Conservation (phyloP, 1,140 invertebrate genomes). For the Sycobia sp. region DNA sequence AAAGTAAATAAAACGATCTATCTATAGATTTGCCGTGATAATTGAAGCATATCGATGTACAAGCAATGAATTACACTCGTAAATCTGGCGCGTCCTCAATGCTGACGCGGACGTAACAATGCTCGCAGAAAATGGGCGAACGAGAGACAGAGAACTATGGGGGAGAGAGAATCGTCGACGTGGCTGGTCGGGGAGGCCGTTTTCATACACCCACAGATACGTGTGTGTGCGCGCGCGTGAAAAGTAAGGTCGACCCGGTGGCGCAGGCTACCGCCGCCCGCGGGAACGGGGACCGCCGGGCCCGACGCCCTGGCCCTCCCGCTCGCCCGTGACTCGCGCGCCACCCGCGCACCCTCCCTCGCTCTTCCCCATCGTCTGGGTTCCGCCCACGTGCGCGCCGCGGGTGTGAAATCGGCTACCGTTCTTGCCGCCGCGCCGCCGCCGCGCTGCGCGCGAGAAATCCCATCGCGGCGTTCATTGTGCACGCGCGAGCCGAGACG, state of each 20-base stretch:
- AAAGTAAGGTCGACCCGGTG: slow-evolving; percentile 53
- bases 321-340: too few relatives aligned
- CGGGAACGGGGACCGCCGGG: slow-evolving; percentile 19
- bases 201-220: too few relatives aligned
- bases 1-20: too few relatives aligned
- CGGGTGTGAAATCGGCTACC: too few relatives aligned
- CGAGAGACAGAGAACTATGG: not conserved
- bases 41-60: slow-evolving; percentile 4
- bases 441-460: too few relatives aligned
- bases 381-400: too few relatives aligned
- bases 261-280: slow-evolving; percentile 26
- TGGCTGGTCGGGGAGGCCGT: slow-evolving; percentile 29
- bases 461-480: too few relatives aligned
- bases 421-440: too few relatives aligned
- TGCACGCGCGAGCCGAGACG: too few relatives aligned
- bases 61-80: not conserved
- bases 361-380: too few relatives aligned
- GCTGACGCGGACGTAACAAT: not conserved
- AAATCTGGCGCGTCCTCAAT: not conserved
- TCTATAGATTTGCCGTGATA: slow-evolving; percentile 15
- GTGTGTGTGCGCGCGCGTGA: slow-evolving; percentile 49
- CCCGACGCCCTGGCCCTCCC: slow-evolving; percentile 59
- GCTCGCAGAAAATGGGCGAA: too few relatives aligned
- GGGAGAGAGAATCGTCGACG: not conserved
- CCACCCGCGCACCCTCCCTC: too few relatives aligned